A percentile compares a stretch with the other conserved stretches of the same genome.
phyloP scores from a whole-genome alignment of 1,140 invertebrate genomes.

The Ostrea denselamellosa region DNA sequence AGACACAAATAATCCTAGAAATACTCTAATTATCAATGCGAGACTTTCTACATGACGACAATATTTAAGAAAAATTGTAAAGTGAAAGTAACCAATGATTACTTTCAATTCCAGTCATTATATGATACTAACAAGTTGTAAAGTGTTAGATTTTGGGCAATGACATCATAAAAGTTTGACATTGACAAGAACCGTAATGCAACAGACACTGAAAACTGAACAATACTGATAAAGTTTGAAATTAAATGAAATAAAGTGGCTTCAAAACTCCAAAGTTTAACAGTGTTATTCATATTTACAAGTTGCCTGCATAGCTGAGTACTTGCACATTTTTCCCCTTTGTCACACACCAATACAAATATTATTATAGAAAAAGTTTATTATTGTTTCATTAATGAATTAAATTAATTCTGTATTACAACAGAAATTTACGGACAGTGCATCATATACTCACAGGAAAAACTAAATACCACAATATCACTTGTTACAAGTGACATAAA shows the following conservation, averaged over 20 bases:
- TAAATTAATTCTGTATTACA: not conserved
- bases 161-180: too few species aligned
- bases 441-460: not conserved
- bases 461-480: too few species aligned
- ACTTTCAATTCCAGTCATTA: too few species aligned
- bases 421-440: not conserved
- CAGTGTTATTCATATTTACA: not conserved
- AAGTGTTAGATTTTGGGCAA: too few species aligned
- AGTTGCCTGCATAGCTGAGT: too few species aligned
- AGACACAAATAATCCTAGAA: too few species aligned
- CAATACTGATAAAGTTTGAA: not conserved
- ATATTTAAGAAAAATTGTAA: too few species aligned
- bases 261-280: not conserved
- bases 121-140: too few species aligned
- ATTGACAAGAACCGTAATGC: not conserved
- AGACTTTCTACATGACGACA: too few species aligned
- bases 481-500: not conserved
- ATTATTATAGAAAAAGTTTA: not conserved
- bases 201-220: not conserved
- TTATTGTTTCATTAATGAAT: not conserved
- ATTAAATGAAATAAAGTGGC: not conserved
- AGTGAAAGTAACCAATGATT: too few species aligned
- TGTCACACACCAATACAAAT: constrained; percentile 18
- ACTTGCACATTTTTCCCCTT: not conserved
- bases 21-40: too few species aligned